Percentiles rank a stretch among this genome's conserved stretches.
Conservation (phyloP, 2,113 vertebrate genomes). For the Nycticryphes semicollaris region DNA sequence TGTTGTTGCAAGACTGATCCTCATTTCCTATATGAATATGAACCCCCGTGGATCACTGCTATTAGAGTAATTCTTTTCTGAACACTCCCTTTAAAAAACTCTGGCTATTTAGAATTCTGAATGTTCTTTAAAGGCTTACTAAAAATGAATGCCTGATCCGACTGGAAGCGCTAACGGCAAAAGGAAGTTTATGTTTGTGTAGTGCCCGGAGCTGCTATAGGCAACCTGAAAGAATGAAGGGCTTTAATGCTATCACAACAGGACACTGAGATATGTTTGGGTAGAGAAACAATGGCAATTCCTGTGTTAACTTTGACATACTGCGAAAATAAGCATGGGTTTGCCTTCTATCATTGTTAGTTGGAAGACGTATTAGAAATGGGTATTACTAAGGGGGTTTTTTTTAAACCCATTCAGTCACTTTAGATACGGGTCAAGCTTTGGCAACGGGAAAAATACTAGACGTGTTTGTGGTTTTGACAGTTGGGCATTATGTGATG, state of each 20-base stretch:
- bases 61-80: neutral
- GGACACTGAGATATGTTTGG: neutral
- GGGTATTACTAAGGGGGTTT: neutral
- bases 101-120: neutral
- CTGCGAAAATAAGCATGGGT: neutral
- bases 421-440: accelerated
- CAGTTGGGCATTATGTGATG: neutral
- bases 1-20: neutral
- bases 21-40: neutral
- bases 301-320: neutral
- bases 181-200: neutral
- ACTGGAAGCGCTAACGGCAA: neutral
- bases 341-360: neutral
- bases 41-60: neutral
- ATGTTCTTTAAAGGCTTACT: neutral
- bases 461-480: neutral
- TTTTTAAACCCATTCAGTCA: neutral
- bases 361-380: neutral
- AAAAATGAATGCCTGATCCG: neutral
- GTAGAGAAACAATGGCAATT: neutral
- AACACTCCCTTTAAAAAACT: neutral
- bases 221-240: neutral
- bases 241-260: neutral
- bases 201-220: neutral
- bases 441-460: neutral